These are phyloP conservation scores for Leptinotarsa defecta DNA, from an alignment of 1,140 invertebrate species.

Conservation along the genomic window DNA sequence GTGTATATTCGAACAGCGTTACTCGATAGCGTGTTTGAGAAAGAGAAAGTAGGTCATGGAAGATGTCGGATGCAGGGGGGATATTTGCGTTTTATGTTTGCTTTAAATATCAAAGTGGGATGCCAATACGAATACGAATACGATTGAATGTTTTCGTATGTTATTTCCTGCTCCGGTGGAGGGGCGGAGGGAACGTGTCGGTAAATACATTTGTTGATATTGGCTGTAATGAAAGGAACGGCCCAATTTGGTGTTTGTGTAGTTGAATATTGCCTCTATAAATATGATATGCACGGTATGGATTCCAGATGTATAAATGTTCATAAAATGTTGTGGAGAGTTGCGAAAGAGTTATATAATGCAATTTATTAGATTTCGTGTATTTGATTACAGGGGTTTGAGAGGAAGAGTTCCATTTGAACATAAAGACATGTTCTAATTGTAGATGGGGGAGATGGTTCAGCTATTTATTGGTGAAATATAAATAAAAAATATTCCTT, in stretches of 20 bases:
- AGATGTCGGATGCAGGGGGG: neutral
- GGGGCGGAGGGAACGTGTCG: neutral
- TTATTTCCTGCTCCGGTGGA: neutral
- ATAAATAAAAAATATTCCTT: no score
- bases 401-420: no score
- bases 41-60: slow-evolving; percentile 2
- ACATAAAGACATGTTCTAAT: no score
- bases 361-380: no score
- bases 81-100: slow-evolving; percentile 8
- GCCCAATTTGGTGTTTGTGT: neutral
- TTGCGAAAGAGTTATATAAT: no score
- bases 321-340: no score
- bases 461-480: no score
- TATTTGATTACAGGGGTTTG: no score
- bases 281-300: neutral
- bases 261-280: neutral
- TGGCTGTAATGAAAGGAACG: neutral
- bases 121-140: slow-evolving; percentile 5
- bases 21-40: neutral
- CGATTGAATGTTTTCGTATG: neutral
- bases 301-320: no score
- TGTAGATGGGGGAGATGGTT: no score
- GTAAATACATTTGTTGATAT: slow-evolving; percentile 6
- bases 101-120: slow-evolving; percentile 2
- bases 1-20: neutral